A percentile compares a stretch with the other conserved stretches of the same genome.
phyloP scores from a whole-genome alignment of 2,888 invertebrate genomes.

The Chironomus riparius region DNA sequence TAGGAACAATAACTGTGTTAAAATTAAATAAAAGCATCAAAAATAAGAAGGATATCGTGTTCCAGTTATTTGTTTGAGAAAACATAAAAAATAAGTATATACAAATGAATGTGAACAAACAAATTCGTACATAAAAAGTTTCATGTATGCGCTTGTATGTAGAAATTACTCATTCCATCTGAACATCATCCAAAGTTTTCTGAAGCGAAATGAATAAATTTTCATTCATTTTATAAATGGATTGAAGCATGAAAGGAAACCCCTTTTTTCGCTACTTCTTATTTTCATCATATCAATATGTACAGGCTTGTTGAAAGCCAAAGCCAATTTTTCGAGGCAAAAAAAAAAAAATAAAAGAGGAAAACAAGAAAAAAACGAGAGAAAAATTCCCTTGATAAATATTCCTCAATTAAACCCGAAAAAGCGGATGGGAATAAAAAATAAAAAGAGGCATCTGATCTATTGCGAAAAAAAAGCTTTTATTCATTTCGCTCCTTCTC shows the following conservation, averaged over 20 bases:
- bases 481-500: neutral
- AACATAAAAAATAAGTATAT: neutral
- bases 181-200: neutral
- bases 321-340: too few species aligned
- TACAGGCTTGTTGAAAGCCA: too few species aligned
- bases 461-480: neutral
- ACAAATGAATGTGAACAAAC: too few species aligned
- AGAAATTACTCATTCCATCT: neutral
- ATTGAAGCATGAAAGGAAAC: neutral
- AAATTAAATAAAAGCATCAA: too few species aligned
- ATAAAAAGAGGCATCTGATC: too few species aligned
- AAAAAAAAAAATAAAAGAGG: too few species aligned
- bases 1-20: too few species aligned
- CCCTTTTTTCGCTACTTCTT: neutral
- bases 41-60: neutral
- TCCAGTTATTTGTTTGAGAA: neutral
- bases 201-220: slow-evolving; percentile 6
- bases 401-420: neutral
- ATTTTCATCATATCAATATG: too few species aligned
- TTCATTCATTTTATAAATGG: neutral
- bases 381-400: neutral
- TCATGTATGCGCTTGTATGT: too few species aligned
- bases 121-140: too few species aligned
- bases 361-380: too few species aligned
- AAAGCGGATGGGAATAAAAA: neutral